Percentiles rank a stretch among this genome's conserved stretches.
phyloP scores from a whole-genome alignment of 2,888 invertebrate genomes.

The Thysanoteuthis rhombus region DNA sequence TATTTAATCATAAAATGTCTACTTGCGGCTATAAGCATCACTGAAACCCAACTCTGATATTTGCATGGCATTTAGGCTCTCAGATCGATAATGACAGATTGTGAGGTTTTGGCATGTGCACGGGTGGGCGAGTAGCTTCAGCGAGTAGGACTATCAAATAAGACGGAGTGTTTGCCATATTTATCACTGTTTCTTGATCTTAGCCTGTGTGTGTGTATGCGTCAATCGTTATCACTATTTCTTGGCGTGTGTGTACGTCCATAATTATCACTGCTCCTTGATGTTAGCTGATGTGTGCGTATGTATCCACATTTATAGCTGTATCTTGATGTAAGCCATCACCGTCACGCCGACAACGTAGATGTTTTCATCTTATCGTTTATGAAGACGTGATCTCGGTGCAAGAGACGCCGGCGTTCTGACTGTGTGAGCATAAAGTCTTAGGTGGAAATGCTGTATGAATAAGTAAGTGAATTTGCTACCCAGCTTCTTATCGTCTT shows the following conservation, averaged over 20 bases:
- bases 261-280: not conserved
- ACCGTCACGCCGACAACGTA: not conserved
- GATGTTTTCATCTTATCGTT: not conserved
- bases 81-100: not conserved
- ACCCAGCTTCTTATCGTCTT: not conserved
- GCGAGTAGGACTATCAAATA: not conserved
- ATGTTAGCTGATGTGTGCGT: too few species aligned
- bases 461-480: not conserved
- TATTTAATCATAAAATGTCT: slow-evolving; percentile 12
- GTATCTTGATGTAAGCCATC: not conserved
- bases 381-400: too few species aligned
- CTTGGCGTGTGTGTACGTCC: not conserved
- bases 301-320: too few species aligned
- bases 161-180: not conserved
- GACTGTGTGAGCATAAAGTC: too few species aligned
- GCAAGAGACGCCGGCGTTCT: too few species aligned
- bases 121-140: too few species aligned
- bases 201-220: not conserved
- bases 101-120: not conserved
- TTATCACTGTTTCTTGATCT: too few species aligned
- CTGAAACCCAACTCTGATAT: slow-evolving; percentile 12
- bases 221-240: too few species aligned
- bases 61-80: not conserved
- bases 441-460: not conserved
- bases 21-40: not conserved